Percentiles rank a stretch among this genome's conserved stretches.
These are phyloP conservation scores for Tolmerus cingulatus DNA, from an alignment of 2,888 invertebrate species.

Conservation along the genomic window DNA sequence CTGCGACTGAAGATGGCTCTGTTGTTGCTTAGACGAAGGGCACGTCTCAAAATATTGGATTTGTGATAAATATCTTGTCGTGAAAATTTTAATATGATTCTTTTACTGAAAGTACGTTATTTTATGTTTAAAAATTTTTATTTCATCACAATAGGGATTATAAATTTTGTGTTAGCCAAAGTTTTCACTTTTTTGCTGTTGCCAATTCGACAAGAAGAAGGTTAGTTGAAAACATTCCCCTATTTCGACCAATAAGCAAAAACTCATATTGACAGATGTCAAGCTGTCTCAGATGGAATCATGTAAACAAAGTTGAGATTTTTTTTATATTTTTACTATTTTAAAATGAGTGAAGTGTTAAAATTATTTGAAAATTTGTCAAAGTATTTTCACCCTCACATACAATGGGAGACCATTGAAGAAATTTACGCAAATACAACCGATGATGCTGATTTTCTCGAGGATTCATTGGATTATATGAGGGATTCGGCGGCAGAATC, in stretches of 20 bases:
- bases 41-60: neutral
- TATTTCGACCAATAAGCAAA: neutral
- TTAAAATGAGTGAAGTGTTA: slow-evolving; percentile 15
- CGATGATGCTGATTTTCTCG: slow-evolving; percentile 15
- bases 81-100: neutral
- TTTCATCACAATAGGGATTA: neutral
- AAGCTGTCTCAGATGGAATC: neutral
- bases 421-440: slow-evolving; percentile 49
- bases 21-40: neutral
- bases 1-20: neutral
- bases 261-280: neutral
- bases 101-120: neutral
- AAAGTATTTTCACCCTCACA: slow-evolving; percentile 52
- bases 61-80: neutral
- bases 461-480: neutral
- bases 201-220: neutral
- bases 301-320: neutral
- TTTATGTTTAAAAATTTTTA: neutral
- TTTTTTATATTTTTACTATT: neutral
- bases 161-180: neutral
- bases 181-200: neutral
- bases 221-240: neutral
- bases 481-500: neutral
- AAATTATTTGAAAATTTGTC: slow-evolving; percentile 55
- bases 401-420: slow-evolving; percentile 58